Evolutionary conservation across 2,113 vertebrate genomes (phyloP).

Genomic region (Macquaria ambigua): DNA sequence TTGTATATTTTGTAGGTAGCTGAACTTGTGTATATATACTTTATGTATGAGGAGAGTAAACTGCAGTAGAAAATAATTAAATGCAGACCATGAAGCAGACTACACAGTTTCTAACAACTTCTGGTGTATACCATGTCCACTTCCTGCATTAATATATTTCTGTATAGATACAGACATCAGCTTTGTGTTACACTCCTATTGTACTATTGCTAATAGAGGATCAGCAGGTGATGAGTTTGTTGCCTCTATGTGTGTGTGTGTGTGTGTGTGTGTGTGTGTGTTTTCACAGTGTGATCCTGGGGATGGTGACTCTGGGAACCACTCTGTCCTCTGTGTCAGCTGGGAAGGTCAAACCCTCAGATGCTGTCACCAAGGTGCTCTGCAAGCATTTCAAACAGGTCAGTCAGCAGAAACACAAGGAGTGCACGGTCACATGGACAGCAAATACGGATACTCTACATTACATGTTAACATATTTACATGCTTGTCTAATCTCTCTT

Average conservation of each 20-base stretch:
- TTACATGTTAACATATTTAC: background rate
- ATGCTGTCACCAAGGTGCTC: constrained; percentile 87
- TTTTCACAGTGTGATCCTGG: constrained; percentile 86
- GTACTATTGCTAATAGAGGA: background rate
- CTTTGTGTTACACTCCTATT: background rate
- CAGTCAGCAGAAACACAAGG: constrained; percentile 19
- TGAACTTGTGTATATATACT: too few relatives aligned
- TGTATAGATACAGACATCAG: background rate
- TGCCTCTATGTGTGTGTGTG: background rate
- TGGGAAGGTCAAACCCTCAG: constrained; percentile 88
- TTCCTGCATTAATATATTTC: background rate
- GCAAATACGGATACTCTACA: background rate
- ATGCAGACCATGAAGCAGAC: background rate
- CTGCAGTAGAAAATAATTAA: background rate
- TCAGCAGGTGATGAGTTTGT: background rate
- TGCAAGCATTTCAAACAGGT: constrained; percentile 92
- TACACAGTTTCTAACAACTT: too few relatives aligned
- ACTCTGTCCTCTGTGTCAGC: constrained; percentile 89
- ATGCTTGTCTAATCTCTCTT: background rate
- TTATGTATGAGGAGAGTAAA: too few relatives aligned
- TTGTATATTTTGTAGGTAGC: too few relatives aligned
- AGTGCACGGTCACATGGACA: background rate
- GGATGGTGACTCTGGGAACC: constrained; percentile 91
- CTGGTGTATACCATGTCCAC: background rate
- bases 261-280: background rate